Percentiles rank a stretch among this genome's conserved stretches.
Conservation (phyloP, 2,797 vertebrate genomes). For the Cynodonichthys magdalenae region DNA sequence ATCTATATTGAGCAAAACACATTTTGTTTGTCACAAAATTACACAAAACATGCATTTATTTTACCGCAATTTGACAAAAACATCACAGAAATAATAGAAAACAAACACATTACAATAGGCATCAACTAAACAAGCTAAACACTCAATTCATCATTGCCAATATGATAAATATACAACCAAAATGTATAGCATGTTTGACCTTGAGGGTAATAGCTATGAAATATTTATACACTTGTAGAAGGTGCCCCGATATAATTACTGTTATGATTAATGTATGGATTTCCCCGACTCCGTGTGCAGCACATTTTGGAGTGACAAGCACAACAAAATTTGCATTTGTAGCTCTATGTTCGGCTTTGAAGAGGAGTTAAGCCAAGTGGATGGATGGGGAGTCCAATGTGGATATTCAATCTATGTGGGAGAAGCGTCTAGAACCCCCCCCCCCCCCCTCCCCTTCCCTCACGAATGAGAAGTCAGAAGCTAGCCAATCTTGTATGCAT, state of each 20-base stretch:
- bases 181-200: constrained; percentile 49
- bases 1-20: background rate
- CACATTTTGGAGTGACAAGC: constrained; percentile 63
- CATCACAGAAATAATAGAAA: background rate
- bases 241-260: constrained; percentile 51
- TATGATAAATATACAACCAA: constrained; percentile 51
- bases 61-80: no score
- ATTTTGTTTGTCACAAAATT: background rate
- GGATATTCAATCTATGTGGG: constrained; percentile 68
- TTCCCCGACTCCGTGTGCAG: constrained; percentile 50
- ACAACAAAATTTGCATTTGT: constrained; percentile 65
- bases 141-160: constrained; percentile 26
- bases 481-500: constrained; percentile 59
- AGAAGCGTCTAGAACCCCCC: constrained; percentile 52
- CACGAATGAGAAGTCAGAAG: constrained; percentile 50
- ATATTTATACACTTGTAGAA: constrained; percentile 59
- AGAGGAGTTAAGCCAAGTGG: constrained; percentile 47
- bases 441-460: constrained; percentile 7
- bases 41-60: no score
- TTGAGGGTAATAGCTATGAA: constrained; percentile 43
- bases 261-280: constrained; percentile 59
- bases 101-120: background rate
- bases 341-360: constrained; percentile 65
- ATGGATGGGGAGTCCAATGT: constrained; percentile 53
- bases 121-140: constrained; percentile 11